Percentiles rank a stretch among this genome's conserved stretches.
These are phyloP conservation scores for Eupeodes latifasciatus DNA, from an alignment of 2,888 invertebrate genomes.

Conservation along the genomic window DNA sequence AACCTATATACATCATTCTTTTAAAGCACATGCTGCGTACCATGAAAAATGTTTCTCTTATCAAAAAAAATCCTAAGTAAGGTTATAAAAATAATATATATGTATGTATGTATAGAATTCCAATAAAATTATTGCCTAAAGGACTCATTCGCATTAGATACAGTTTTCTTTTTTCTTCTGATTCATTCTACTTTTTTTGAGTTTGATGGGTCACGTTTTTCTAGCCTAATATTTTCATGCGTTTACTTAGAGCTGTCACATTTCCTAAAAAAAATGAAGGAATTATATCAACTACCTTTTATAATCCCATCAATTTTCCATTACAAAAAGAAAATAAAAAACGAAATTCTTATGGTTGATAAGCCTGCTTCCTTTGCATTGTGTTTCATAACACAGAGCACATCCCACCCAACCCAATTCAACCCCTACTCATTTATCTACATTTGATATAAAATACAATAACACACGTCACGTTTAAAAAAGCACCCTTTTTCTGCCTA, in stretches of 20 bases:
- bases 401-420: background rate
- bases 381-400: background rate
- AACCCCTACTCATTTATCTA: background rate
- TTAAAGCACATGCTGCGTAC: too few species aligned
- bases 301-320: conserved; percentile 10
- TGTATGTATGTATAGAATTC: background rate
- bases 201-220: conserved; percentile 22
- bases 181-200: background rate
- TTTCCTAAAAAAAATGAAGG: background rate
- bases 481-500: background rate
- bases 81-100: too few species aligned
- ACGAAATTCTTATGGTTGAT: background rate
- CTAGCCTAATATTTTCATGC: conserved; percentile 24
- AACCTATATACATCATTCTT: too few species aligned
- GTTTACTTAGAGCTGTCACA: conserved; percentile 16
- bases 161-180: background rate
- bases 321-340: background rate
- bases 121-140: conserved; percentile 9
- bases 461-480: conserved; percentile 24
- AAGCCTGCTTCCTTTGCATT: background rate
- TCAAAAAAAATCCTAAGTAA: too few species aligned
- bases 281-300: conserved; percentile 19
- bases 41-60: too few species aligned
- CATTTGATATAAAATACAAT: background rate
- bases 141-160: conserved; percentile 25